phyloP scores from a whole-genome alignment of 2,888 invertebrate species.

The Cylindroiulus punctatus region DNA sequence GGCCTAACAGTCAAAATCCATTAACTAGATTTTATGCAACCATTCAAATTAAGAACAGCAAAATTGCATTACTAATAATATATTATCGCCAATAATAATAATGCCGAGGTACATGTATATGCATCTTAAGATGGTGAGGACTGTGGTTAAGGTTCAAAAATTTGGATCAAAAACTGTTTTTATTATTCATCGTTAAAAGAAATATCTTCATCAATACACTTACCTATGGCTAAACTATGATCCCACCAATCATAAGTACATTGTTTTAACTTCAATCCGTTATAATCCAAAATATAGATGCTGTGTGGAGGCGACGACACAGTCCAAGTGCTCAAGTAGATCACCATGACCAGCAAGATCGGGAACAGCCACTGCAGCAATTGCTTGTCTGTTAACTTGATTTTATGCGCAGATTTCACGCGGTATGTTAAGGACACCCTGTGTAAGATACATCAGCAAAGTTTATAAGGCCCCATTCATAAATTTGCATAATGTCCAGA shows the following conservation, averaged over 20 bases:
- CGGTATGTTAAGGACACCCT: constrained; percentile 92
- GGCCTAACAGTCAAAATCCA: background rate
- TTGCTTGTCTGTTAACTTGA: constrained; percentile 91
- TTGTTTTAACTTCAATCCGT: constrained; percentile 84
- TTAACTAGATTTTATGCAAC: too few species aligned
- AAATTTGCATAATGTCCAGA: too few species aligned
- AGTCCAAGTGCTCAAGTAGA: constrained; percentile 91
- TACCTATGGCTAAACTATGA: constrained; percentile 88
- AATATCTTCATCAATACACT: constrained; percentile 57
- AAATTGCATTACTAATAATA: too few species aligned
- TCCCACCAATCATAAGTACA: constrained; percentile 96
- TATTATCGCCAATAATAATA: too few species aligned
- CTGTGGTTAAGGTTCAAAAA: too few species aligned
- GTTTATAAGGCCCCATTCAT: too few species aligned
- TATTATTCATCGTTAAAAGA: too few species aligned
- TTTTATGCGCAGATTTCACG: constrained; percentile 91
- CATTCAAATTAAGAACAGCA: too few species aligned
- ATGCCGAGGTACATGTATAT: too few species aligned
- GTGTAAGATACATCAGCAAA: constrained; percentile 62
- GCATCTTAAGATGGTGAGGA: too few species aligned
- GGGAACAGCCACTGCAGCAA: constrained; percentile 93
- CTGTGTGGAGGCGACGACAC: constrained; percentile 85
- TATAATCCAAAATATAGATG: constrained; percentile 78
- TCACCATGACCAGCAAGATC: constrained; percentile 86
- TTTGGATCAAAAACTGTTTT: too few species aligned